Base-by-base conservation (phyloP, 1,140 invertebrate genomes). In the Ooceraea biroi region DNA sequence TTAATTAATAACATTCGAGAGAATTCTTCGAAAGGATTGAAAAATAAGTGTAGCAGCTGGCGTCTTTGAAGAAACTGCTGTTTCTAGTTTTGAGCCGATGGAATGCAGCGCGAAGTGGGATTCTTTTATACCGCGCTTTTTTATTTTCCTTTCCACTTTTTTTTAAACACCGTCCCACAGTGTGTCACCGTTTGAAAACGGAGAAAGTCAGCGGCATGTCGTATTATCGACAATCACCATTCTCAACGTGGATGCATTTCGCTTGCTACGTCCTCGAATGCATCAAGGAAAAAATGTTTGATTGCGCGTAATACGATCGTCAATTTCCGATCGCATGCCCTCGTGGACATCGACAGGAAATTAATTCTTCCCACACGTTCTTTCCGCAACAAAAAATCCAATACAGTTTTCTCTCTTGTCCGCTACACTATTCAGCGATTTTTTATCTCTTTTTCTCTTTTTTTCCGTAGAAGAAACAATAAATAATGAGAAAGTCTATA, bases 161-260 rank as follows among this genome's bases (percentile, higher is more conserved):
- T 57, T 25, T 68, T n/a, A 61, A 66, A 65, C 50, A 63, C 25
- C 41, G 48, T 71, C 50, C 17, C 30, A 46, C 78, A 58, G 60
- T 19, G 60, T 22, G 25, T 46, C 27, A 30, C 27, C 58, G 57
- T 63, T 30, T 17, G 44, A 76, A 86, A 86, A 82, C 52, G 72
- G 85, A 87, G 86, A 87, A 87, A 87, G 86, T 87, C 5, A 12
- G 44, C 69, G 44, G 69, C 71, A 14, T 69, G 22, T 12, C 25
- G 19, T n/a, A 50, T 63, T 57, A 85, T 77, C 65, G 86, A 55
- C 63, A 48, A 69, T 57, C 27, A 66, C 19, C 12, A 36, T 66
- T 50, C 50, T 72, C 48, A 12, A 66, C 27, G 52, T 66, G 69
- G 14, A 17, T 8, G 52, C 57, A 73, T 86, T 69, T 30, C 78